phyloP scores from a whole-genome alignment of 1,140 invertebrate species.

The Trinorchestia longiramus region DNA sequence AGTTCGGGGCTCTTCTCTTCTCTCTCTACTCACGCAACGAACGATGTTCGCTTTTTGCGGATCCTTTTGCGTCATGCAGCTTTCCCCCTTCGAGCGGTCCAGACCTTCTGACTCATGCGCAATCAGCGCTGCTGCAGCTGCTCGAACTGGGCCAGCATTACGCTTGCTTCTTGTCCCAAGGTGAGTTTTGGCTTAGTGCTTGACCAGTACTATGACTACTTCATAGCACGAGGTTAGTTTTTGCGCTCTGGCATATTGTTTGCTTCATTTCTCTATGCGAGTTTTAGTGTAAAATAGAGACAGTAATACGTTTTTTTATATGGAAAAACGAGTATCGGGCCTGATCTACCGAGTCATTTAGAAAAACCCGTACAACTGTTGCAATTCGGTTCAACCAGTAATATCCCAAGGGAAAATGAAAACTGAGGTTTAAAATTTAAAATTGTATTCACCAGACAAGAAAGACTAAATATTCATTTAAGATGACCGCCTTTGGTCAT shows the following conservation, averaged over 20 bases:
- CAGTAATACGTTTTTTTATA: not conserved
- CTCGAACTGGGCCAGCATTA: slow-evolving; percentile 55
- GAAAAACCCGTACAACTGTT: too few species aligned
- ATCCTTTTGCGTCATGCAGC: slow-evolving; percentile 46
- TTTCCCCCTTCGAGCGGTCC: slow-evolving; percentile 4
- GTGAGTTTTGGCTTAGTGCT: not conserved
- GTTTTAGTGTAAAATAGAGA: not conserved
- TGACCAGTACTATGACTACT: not conserved
- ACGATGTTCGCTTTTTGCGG: slow-evolving; percentile 52
- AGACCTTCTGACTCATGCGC: slow-evolving; percentile 36
- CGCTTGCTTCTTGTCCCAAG: slow-evolving; percentile 54
- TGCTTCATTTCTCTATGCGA: not conserved
- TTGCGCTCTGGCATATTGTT: not conserved
- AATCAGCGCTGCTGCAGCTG: slow-evolving; percentile 52
- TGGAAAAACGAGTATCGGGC: too few species aligned
- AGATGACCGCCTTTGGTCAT: too few species aligned
- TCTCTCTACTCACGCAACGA: slow-evolving; percentile 57
- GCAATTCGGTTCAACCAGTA: too few species aligned
- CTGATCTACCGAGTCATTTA: too few species aligned
- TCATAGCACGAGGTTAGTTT: too few species aligned
- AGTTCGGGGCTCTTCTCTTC: slow-evolving; percentile 56
- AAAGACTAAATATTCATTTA: too few species aligned
- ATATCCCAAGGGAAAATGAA: too few species aligned
- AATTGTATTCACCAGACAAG: too few species aligned
- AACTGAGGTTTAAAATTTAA: too few species aligned